phyloP scores from a whole-genome alignment of 1,140 invertebrate genomes.

The Varroa destructor region DNA sequence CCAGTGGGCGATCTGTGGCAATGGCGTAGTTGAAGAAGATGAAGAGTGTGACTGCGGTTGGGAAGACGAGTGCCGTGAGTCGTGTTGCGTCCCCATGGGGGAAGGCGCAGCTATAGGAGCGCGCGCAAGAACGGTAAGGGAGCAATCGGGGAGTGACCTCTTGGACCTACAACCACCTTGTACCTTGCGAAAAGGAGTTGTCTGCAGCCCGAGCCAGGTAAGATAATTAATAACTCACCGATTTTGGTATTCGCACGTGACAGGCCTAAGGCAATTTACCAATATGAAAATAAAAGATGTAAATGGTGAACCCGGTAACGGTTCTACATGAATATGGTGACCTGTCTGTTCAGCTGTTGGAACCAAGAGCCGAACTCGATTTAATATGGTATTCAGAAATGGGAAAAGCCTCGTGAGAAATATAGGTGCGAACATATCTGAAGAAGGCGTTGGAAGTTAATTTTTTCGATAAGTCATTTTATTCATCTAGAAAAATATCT shows the following conservation, averaged over 20 bases:
- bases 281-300: not conserved
- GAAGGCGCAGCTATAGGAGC: slow-evolving; percentile 54
- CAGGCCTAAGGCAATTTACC: not conserved
- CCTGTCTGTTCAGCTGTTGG: no score
- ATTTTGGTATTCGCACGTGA: slow-evolving; percentile 32
- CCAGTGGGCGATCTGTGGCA: slow-evolving; percentile 81
- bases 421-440: no score
- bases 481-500: no score
- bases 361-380: no score
- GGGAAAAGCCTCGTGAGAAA: no score
- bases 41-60: slow-evolving; percentile 98
- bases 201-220: slow-evolving; percentile 34
- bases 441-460: no score
- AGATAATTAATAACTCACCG: slow-evolving; percentile 35
- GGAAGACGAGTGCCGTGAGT: slow-evolving; percentile 81
- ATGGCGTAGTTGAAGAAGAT: slow-evolving; percentile 84
- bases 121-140: slow-evolving; percentile 57
- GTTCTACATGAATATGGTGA: no score
- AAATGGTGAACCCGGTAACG: not conserved
- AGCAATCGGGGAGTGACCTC: not conserved
- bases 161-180: slow-evolving; percentile 29
- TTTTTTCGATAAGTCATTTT: no score
- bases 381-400: no score
- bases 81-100: slow-evolving; percentile 81
- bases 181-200: slow-evolving; percentile 35